These are phyloP conservation scores for Bruchidius siliquastri DNA, from an alignment of 2,888 invertebrate genomes.

Conservation along the genomic window DNA sequence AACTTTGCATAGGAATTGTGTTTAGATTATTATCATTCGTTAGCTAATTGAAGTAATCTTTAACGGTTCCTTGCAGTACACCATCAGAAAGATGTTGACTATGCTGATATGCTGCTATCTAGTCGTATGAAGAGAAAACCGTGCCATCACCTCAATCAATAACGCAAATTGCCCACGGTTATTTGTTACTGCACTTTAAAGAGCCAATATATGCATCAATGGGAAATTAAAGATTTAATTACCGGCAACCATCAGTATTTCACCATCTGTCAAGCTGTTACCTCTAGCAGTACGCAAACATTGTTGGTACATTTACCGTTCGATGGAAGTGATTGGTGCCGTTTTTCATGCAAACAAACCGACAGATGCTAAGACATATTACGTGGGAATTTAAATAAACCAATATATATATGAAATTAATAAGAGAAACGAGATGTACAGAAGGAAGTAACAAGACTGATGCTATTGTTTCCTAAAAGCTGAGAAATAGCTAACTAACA, in stretches of 20 bases:
- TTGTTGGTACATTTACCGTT: background rate
- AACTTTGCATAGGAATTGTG: too few relatives aligned
- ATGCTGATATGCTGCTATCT: background rate
- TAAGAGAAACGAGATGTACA: background rate
- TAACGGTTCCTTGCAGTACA: too few relatives aligned
- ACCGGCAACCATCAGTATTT: background rate
- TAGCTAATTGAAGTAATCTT: too few relatives aligned
- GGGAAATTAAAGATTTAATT: background rate
- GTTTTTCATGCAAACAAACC: background rate
- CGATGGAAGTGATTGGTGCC: background rate
- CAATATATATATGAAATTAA: background rate
- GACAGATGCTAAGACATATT: background rate
- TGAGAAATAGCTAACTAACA: too few relatives aligned
- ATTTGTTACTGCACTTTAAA: background rate
- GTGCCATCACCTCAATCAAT: background rate
- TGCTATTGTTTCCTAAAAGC: too few relatives aligned
- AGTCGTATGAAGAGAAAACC: background rate
- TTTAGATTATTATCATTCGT: too few relatives aligned
- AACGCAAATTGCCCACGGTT: background rate
- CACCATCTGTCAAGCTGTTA: background rate
- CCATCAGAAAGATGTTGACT: too few relatives aligned
- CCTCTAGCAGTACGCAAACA: background rate
- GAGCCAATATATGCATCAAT: background rate
- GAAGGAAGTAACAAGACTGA: too few relatives aligned
- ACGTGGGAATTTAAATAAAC: background rate